A percentile compares a stretch with the other conserved stretches of the same genome.
These are phyloP conservation scores for Priocnemis perturbator DNA, from an alignment of 2,888 invertebrate genomes.

Conservation along the genomic window DNA sequence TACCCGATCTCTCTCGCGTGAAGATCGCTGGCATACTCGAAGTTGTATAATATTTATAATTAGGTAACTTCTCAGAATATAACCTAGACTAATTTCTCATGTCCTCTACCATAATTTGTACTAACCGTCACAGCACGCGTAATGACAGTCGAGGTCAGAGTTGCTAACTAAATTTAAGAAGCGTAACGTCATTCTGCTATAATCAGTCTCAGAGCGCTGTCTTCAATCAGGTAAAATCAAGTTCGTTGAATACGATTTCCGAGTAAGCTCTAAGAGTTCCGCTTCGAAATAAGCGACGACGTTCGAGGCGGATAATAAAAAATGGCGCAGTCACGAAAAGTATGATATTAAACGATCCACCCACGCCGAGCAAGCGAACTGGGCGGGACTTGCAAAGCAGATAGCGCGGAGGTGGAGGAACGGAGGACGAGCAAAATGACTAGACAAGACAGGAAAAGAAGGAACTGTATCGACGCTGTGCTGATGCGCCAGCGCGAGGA, in stretches of 20 bases:
- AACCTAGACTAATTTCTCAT: no score
- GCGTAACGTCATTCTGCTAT: no score
- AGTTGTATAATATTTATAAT: no score
- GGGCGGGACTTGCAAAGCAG: slow-evolving; percentile 58
- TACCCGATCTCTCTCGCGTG: slow-evolving; percentile 1
- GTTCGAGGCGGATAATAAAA: neutral
- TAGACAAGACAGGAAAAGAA: slow-evolving; percentile 61
- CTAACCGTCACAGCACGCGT: no score
- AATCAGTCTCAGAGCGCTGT: no score
- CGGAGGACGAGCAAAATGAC: slow-evolving; percentile 61
- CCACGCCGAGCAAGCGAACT: slow-evolving; percentile 22
- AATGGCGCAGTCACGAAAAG: neutral
- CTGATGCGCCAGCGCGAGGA: slow-evolving; percentile 64
- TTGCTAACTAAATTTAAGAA: no score
- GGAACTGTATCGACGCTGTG: slow-evolving; percentile 46
- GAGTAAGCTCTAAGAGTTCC: neutral
- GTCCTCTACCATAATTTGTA: no score
- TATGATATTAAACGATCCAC: slow-evolving; percentile 12
- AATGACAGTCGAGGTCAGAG: no score
- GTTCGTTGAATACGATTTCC: neutral
- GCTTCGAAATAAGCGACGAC: neutral
- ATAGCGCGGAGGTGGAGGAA: slow-evolving; percentile 35
- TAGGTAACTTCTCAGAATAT: no score
- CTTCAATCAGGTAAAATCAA: no score
- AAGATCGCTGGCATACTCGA: neutral